Evolutionary conservation across 2,797 vertebrate species (phyloP).

Genomic region (Gambusia yucatana): DNA sequence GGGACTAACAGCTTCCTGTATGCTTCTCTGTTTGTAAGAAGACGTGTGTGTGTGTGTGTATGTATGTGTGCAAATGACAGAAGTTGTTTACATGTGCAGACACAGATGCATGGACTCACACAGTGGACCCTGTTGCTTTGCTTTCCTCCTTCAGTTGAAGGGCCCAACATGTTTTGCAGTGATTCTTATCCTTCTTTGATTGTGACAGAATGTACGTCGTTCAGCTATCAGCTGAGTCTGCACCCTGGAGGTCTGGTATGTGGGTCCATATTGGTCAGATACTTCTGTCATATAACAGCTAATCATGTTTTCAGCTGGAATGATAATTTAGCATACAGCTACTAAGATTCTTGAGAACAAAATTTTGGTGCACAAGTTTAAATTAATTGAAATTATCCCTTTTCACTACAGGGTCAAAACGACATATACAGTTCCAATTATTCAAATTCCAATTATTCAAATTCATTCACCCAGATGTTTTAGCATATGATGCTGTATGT

Average conservation of each 20-base stretch:
- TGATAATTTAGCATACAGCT: not conserved
- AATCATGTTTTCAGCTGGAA: not conserved
- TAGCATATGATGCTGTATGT: not conserved
- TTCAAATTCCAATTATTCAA: not conserved
- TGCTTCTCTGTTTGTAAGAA: not conserved
- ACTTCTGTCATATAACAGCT: not conserved
- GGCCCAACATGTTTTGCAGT: not conserved
- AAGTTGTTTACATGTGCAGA: not conserved
- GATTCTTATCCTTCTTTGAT: not conserved
- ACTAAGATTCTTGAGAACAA: not conserved
- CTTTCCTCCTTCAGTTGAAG: too few relatives aligned
- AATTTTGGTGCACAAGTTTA: not conserved
- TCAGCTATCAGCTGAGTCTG: not conserved
- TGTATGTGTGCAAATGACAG: not conserved
- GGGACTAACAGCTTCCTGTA: conserved; percentile 1
- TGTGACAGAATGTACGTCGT: not conserved
- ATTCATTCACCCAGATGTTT: not conserved
- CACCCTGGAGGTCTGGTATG: not conserved
- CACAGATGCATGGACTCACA: too few relatives aligned
- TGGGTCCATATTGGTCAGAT: not conserved
- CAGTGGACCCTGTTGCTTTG: too few relatives aligned
- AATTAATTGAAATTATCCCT: not conserved
- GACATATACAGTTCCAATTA: not conserved
- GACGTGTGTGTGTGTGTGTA: not conserved
- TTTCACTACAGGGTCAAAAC: not conserved